Conservation (phyloP, 2,113 vertebrate genomes). For the Gymnobelideus leadbeateri region DNA sequence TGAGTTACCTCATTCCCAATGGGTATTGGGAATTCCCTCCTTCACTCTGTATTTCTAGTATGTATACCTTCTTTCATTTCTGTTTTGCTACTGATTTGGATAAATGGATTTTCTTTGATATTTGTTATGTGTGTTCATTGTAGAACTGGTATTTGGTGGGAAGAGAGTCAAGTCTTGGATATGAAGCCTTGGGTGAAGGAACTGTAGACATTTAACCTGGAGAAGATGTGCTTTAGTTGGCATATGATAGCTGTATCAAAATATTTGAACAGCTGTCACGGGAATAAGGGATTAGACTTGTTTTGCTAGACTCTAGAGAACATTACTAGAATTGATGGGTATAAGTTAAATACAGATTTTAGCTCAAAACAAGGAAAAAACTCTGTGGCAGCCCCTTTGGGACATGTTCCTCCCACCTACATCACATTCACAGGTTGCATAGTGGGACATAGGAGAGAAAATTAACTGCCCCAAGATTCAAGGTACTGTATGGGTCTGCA, state of each 20-base stretch:
- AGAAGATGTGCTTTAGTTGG: not conserved
- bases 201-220: not conserved
- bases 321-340: not conserved
- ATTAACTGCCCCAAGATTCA: not conserved
- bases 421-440: not conserved
- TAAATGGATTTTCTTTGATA: not conserved
- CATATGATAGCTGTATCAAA: not conserved
- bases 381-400: not conserved
- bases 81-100: not conserved
- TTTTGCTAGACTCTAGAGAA: not conserved
- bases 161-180: not conserved
- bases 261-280: slow-evolving; percentile 6
- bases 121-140: not conserved
- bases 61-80: not conserved
- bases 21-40: too few relatives aligned
- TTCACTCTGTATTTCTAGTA: not conserved
- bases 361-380: not conserved
- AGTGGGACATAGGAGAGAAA: not conserved
- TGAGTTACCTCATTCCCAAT: not conserved
- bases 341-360: not conserved
- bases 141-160: not conserved
- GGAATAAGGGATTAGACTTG: not conserved
- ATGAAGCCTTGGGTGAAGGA: not conserved
- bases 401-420: not conserved
- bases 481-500: not conserved